Base-by-base conservation (phyloP, 30 jellyfish, hydroid and myxozoan genomes). In the Catostylus mosaicus region DNA sequence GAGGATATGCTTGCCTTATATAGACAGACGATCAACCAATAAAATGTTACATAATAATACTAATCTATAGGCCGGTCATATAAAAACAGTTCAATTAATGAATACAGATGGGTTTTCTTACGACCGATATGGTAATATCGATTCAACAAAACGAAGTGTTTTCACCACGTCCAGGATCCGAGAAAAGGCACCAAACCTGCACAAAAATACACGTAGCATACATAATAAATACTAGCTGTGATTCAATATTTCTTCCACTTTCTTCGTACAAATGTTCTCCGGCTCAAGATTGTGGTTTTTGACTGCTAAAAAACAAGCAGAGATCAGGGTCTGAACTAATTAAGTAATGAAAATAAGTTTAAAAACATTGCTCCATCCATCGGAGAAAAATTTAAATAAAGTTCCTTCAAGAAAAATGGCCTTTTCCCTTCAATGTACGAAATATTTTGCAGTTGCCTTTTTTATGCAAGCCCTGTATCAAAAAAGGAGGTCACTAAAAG, bases 101-200 rank as follows among this genome's bases (percentile, higher is more conserved):
- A 59, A 59, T 59, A 59, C 71, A 23, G 9, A 1, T 3, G 20
- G 26, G 38, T 23, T 59, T 7, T 1, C 26, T 8, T 59, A 18
- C 26, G 38, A 23, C 71, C 9, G 26, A 59, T 23, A 59, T 8
- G 3, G 38, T 8, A 23, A 59, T 59, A 59, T 16, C 71, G 71
- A 6, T 59, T 22, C n/a, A 59, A 23, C 3, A 59, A 22, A 59
- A 59, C 38, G 38, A 59, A 19, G 19, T 8, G n/a, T 27, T 59
- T n/a, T 23, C 5, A 59, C 71, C 38, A 27, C 71, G 38, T 59
- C 20, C 71, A 59, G 40, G 71, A 59, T 59, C 71, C 18, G 71
- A 59, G 38, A 59, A 59, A 23, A 18, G 18, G 18, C 36, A 23
- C 2, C 71, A 27, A 4, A 27, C 20, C 19, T 52, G 67, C n/a